Conservation (phyloP, 53 echinoderm and acorn worm species). For the Zoroaster sp. region DNA sequence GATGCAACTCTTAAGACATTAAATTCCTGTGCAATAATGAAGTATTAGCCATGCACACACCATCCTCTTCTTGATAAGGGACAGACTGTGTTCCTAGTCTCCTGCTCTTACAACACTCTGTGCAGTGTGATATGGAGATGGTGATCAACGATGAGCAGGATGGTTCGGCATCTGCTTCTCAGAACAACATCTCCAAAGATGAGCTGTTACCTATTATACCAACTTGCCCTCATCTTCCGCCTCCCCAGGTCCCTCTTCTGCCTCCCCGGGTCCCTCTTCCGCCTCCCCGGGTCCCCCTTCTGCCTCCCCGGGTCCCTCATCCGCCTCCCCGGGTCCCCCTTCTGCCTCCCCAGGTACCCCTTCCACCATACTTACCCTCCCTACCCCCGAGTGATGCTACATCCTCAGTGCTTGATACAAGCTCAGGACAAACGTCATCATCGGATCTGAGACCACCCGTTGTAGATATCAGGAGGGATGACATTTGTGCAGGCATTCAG, state of each 20-base stretch:
- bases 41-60: no score
- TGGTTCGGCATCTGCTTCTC: background rate
- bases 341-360: background rate
- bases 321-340: background rate
- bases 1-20: no score
- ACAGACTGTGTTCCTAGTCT: no score
- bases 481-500: background rate
- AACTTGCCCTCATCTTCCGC: background rate
- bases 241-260: slow-evolving; percentile 15
- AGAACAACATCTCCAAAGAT: background rate
- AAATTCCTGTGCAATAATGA: no score
- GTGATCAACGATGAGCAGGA: background rate
- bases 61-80: no score
- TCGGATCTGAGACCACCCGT: background rate
- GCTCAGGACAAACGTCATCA: background rate
- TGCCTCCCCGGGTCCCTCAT: background rate
- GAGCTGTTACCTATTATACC: background rate
- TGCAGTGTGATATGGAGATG: background rate
- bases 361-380: background rate
- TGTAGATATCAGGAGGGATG: background rate
- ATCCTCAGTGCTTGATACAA: background rate
- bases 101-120: no score
- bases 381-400: background rate
- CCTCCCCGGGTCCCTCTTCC: background rate
- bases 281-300: background rate